Base-by-base conservation (phyloP, 2,888 invertebrate genomes). In the Rhagonycha lutea region DNA sequence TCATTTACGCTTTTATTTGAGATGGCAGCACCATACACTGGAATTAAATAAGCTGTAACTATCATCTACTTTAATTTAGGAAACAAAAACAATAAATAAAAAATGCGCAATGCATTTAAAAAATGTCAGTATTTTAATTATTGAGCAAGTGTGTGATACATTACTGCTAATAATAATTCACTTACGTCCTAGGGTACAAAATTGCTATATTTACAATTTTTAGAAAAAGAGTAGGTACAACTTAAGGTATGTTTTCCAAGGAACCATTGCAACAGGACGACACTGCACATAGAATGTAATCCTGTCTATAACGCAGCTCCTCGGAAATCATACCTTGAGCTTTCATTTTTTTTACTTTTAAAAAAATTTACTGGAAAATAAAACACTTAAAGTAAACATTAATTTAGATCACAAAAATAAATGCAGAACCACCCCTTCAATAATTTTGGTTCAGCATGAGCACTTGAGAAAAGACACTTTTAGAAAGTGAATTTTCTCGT, bases 141-240 rank as follows among this genome's bases (percentile, higher is more conserved):
- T 87, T 87, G 87, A 87, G 87, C 87, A 87, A 87, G 86, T 87
- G 87, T 87, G 86, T 86, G 86, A 83, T 86, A 83, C 86, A 84
- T 82, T 85, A 82, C 83, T 85, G 85, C 82, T 73, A 78, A 78
- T 47, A 75, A 78, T 76, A 77, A 61, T 47, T 74, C 73, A 78
- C 77, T 77, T 79, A 79, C 76, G 72, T 78, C 74, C 75, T 80
- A 80, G 78, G 77, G 77, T 73, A 80, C 76, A 77, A 78, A 79
- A 74, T 77, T 79, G 73, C 70, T 74, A 79, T 74, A 78, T 77
- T 74, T 78, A 78, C 77, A 78, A 75, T 68, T 74, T 78, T 63
- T 24, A 70, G 76, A 77, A 78, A 79, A 79, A 81, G 82, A 18
- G 18, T 18, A 18, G 18, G 18, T 82, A 32, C 32, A 47, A 47